These are phyloP conservation scores for Spondyliosoma cantharus DNA, from an alignment of 2,797 vertebrate genomes.

Conservation along the genomic window DNA sequence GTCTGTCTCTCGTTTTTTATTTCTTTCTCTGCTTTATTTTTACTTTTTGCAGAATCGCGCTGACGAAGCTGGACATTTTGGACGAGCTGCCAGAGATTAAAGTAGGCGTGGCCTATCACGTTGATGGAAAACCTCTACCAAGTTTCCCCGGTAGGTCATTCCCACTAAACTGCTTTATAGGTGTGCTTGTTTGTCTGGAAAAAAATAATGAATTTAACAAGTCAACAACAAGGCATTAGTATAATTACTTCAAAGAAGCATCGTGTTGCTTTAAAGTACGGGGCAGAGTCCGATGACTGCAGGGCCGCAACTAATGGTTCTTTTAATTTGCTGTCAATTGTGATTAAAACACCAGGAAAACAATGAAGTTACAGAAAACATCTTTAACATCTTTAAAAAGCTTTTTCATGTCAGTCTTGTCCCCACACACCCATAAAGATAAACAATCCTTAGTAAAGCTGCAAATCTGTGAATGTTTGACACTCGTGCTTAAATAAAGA, in stretches of 20 bases:
- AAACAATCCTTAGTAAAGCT: not conserved
- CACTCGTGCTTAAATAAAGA: not conserved
- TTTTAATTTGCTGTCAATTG: not conserved
- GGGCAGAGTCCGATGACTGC: not conserved
- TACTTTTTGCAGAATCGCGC: constrained; percentile 80
- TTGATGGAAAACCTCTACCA: constrained; percentile 82
- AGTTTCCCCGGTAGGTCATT: constrained; percentile 83
- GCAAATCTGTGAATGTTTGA: not conserved
- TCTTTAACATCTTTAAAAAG: not conserved
- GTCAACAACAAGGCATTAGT: not conserved
- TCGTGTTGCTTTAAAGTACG: not conserved
- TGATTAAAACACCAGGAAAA: not conserved
- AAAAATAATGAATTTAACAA: not conserved
- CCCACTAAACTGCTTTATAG: not conserved
- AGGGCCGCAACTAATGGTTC: not conserved
- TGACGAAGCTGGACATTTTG: constrained; percentile 89
- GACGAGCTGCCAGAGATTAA: constrained; percentile 87
- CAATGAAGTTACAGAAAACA: not conserved
- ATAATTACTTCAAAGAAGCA: not conserved
- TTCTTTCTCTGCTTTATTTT: not conserved
- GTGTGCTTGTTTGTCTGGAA: constrained; percentile 2
- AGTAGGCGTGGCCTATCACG: constrained; percentile 85
- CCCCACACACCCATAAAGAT: not conserved
- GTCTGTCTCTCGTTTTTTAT: not conserved
- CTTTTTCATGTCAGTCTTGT: not conserved